Percentiles rank a stretch among this genome's conserved stretches.
These are phyloP conservation scores for Cephus cinctus DNA, from an alignment of 1,140 invertebrate species.

Conservation along the genomic window DNA sequence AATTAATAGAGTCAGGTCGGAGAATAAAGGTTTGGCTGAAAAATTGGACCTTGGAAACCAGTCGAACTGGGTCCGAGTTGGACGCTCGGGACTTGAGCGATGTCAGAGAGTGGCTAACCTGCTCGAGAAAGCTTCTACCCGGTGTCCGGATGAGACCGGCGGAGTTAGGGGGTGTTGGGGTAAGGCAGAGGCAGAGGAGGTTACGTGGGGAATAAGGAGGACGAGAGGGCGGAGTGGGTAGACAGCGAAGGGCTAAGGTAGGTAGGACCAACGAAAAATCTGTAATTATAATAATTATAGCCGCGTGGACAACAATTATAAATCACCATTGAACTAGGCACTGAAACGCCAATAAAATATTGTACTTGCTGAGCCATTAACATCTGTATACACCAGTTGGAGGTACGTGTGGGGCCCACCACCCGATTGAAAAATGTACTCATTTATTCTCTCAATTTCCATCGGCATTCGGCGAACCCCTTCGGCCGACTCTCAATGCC, in stretches of 20 bases:
- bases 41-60: neutral
- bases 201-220: conserved; percentile 3
- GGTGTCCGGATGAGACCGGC: too few relatives aligned
- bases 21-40: too few relatives aligned
- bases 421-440: conserved; percentile 30
- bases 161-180: neutral
- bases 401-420: conserved; percentile 6
- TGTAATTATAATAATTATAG: conserved; percentile 53
- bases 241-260: conserved; percentile 18
- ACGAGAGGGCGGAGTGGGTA: neutral
- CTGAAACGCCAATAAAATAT: conserved; percentile 42
- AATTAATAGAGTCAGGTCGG: too few relatives aligned
- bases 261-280: conserved; percentile 10
- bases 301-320: conserved; percentile 43
- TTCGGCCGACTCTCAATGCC: conserved; percentile 13
- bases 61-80: neutral
- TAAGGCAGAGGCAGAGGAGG: neutral
- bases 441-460: conserved; percentile 28
- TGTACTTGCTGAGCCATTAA: conserved; percentile 15
- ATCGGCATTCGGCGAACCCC: conserved; percentile 20
- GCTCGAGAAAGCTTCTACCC: too few relatives aligned
- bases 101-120: too few relatives aligned
- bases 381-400: conserved; percentile 7
- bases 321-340: conserved; percentile 50
- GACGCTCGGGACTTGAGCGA: too few relatives aligned